These are phyloP conservation scores for Gryllus longicercus DNA, from an alignment of 2,888 invertebrate genomes.

Conservation along the genomic window DNA sequence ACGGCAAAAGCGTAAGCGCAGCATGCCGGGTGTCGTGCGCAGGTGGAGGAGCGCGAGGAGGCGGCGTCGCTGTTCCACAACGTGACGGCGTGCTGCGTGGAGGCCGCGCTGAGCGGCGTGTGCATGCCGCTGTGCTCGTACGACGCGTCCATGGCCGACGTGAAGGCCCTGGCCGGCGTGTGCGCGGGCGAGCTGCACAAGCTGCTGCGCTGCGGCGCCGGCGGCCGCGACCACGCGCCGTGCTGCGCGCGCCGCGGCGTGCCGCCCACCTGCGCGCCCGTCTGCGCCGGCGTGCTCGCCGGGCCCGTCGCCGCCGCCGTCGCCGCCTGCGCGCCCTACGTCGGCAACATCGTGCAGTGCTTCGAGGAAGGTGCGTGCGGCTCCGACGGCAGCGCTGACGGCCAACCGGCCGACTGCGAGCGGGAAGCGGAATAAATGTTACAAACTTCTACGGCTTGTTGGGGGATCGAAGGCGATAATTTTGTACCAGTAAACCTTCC, in stretches of 20 bases:
- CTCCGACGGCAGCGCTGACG: too few relatives aligned
- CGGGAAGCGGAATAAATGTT: too few relatives aligned
- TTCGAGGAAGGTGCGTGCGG: constrained; percentile 70
- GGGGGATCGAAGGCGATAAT: too few relatives aligned
- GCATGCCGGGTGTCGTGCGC: background rate
- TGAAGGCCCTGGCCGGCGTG: constrained; percentile 66
- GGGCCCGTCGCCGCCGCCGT: constrained; percentile 57
- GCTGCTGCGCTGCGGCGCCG: constrained; percentile 60
- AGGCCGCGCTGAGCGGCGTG: constrained; percentile 62
- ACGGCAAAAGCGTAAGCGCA: too few relatives aligned
- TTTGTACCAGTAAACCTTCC: too few relatives aligned
- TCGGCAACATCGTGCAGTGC: constrained; percentile 80
- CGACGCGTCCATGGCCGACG: constrained; percentile 76
- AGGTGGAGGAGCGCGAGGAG: constrained; percentile 59
- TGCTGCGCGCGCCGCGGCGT: constrained; percentile 75
- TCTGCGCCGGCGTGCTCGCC: constrained; percentile 67
- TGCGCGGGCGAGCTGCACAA: constrained; percentile 76
- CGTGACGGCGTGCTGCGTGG: constrained; percentile 73
- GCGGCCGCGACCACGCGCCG: constrained; percentile 69
- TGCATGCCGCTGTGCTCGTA: constrained; percentile 79
- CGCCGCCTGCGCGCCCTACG: constrained; percentile 72
- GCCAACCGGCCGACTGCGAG: too few relatives aligned
- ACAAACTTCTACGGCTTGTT: too few relatives aligned
- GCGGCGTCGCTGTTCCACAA: constrained; percentile 66
- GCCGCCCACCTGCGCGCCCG: constrained; percentile 62